Base-by-base conservation (phyloP, 30 jellyfish, hydroid and myxozoan genomes). In the Aurelia sp. region DNA sequence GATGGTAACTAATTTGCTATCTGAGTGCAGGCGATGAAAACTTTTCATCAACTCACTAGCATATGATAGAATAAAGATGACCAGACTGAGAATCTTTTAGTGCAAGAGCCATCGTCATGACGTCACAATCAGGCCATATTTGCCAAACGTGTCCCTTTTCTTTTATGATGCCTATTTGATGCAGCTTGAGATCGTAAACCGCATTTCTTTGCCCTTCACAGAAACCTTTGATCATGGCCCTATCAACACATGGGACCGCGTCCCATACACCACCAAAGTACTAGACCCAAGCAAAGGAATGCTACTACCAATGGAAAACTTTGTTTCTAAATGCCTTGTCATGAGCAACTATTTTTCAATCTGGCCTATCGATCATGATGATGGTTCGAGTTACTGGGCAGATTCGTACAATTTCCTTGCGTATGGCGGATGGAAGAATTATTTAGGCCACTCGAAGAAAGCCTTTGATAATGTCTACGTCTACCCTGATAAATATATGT, bases 281-380 rank as follows among this genome's bases (percentile, higher is more conserved):
- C 84, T 70, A 15, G 91, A 86, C 79, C 93, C 89, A 17, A 55
- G 37, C 53, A 73, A 74, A 17, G 90, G 88, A 10, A 60, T 91
- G 23, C 77, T 93, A 12, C 85, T 48, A 12, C 97, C 92, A 7
- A 93, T 81, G 74, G 94, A 82, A 41, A 93, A 88, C 78, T 91
- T 64, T 40, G 93, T 93, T 4, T 37, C 90, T 33, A 35, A 62
- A 27, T 88, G 93, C 76, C 92, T 93, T 21, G 61, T 93, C 27
- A 57, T 93, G 63, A 80, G 93, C 68, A 93, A 93, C 78, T 93
- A 87, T 71, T 89, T 84, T 19, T 93, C 98, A 0, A 71, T 81
- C 4, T 93, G 98, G 98, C 98, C 98, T n/a, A 93, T 93, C 37
- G 98, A 93, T 60, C 98, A 93, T 66, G 98, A 93, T 81, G 98